A percentile compares a stretch with the other conserved stretches of the same genome.
Conservation (phyloP, 2,888 invertebrate genomes). For the Epirrhoe tristata region DNA sequence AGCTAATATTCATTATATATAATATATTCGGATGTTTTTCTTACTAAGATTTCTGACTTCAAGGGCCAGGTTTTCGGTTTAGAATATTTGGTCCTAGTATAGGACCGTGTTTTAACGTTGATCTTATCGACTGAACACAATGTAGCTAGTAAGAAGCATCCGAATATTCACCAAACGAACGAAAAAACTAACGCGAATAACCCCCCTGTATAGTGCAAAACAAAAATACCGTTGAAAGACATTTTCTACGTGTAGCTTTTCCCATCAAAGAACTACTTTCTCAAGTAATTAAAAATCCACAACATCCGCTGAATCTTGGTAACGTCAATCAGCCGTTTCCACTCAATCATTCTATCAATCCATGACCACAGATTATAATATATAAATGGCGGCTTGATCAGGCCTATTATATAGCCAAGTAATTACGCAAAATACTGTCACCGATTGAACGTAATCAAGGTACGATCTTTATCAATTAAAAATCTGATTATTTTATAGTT, state of each 20-base stretch:
- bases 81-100: too few species aligned
- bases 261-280: slow-evolving; percentile 37
- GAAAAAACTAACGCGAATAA: too few species aligned
- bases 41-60: too few species aligned
- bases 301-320: slow-evolving; percentile 38
- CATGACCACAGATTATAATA: slow-evolving; percentile 44
- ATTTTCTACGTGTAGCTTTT: slow-evolving; percentile 18
- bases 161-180: too few species aligned
- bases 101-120: too few species aligned
- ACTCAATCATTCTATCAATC: slow-evolving; percentile 49
- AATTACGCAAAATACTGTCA: slow-evolving; percentile 41
- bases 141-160: too few species aligned
- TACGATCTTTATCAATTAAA: slow-evolving; percentile 9
- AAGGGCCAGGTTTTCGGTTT: too few species aligned
- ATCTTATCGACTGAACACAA: too few species aligned
- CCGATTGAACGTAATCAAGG: slow-evolving; percentile 29
- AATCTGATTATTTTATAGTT: not conserved
- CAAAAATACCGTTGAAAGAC: too few species aligned
- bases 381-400: slow-evolving; percentile 43
- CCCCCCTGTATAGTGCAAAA: too few species aligned
- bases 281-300: slow-evolving; percentile 39
- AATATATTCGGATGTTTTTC: too few species aligned
- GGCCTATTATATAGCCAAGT: slow-evolving; percentile 35
- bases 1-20: too few species aligned
- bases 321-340: slow-evolving; percentile 41